Evolutionary conservation across 2,113 vertebrate genomes (phyloP).

Genomic region (Lagenorhynchus albirostris): DNA sequence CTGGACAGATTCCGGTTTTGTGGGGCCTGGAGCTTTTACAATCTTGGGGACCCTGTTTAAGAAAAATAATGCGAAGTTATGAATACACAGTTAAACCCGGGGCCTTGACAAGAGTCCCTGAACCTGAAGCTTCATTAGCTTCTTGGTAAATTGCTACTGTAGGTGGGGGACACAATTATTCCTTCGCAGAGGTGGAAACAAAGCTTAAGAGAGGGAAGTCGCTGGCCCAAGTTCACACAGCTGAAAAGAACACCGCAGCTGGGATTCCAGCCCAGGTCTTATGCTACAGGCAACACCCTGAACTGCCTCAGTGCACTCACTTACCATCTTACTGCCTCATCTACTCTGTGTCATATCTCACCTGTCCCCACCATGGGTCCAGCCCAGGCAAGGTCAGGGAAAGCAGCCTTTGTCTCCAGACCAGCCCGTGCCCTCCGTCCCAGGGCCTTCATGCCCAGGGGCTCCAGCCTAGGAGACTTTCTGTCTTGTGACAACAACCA

Average conservation of each 20-base stretch:
- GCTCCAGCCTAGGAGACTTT: background rate
- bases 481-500: background rate
- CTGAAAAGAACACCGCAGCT: background rate
- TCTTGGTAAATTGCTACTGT: background rate
- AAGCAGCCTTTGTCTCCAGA: background rate
- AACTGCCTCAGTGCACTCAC: background rate
- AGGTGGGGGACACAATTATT: background rate
- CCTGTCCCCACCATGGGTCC: no score
- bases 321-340: background rate
- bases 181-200: background rate
- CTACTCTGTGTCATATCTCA: fast-evolving
- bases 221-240: background rate
- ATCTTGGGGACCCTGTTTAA: background rate
- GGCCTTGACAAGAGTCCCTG: background rate
- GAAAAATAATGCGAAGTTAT: background rate
- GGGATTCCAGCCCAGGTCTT: background rate
- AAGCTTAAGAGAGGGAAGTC: background rate
- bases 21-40: background rate
- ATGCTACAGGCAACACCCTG: no score
- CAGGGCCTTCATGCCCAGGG: background rate
- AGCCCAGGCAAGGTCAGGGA: background rate
- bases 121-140: background rate
- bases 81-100: background rate
- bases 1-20: background rate
- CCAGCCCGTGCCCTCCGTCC: background rate